phyloP scores from a whole-genome alignment of 2,113 vertebrate genomes.

The Condylura cristata region DNA sequence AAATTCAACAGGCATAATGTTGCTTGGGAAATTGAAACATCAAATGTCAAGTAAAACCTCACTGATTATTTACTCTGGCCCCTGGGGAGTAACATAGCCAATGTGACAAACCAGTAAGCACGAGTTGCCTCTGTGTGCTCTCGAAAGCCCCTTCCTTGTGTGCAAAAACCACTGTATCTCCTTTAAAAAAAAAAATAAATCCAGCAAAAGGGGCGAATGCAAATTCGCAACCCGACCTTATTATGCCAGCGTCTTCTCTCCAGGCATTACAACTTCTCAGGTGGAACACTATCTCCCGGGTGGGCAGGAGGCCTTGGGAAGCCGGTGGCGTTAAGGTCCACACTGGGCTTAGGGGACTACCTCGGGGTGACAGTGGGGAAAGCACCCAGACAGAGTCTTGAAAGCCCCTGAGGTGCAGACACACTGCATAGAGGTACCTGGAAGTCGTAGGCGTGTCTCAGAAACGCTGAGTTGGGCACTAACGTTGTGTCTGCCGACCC shows the following conservation, averaged over 20 bases:
- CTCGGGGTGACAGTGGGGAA: background rate
- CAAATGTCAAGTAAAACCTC: constrained; percentile 83
- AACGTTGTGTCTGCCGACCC: background rate
- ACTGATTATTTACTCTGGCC: constrained; percentile 81
- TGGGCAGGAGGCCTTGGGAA: background rate
- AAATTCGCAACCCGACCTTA: background rate
- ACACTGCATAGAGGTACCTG: accelerated
- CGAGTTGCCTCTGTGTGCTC: constrained; percentile 75
- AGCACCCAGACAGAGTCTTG: background rate
- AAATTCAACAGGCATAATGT: constrained; percentile 70
- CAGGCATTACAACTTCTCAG: background rate
- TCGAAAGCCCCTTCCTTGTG: constrained; percentile 49
- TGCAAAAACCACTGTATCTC: constrained; percentile 71
- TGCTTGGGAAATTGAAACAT: constrained; percentile 84
- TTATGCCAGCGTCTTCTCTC: background rate
- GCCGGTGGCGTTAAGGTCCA: background rate
- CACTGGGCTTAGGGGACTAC: background rate
- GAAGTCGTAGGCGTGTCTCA: background rate
- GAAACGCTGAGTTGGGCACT: background rate
- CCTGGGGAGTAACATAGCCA: constrained; percentile 77
- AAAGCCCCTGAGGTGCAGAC: too few relatives aligned
- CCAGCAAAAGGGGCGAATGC: background rate
- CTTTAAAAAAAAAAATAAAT: constrained; percentile 74
- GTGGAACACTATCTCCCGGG: background rate
- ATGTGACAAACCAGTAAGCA: constrained; percentile 80